Evolutionary conservation across 2,797 vertebrate genomes (phyloP), one percentile per base, ranked within the genome.

Genomic region (Alauda arvensis): DNA sequence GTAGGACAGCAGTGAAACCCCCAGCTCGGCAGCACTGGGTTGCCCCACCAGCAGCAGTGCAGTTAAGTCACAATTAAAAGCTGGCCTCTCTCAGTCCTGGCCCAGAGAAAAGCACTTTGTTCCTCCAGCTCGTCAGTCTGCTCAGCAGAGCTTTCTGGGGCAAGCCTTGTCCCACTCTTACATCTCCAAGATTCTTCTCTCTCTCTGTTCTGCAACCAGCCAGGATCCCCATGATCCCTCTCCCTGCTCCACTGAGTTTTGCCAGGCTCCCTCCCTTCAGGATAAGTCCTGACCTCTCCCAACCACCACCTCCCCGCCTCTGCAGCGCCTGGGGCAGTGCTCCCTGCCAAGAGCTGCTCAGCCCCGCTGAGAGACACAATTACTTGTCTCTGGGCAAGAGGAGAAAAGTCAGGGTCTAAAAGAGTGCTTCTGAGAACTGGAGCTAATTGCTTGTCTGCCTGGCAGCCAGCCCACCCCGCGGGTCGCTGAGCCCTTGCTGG

Each of bases 401-500:
- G 76, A 88, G 86, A 88, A 86, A 82, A 92, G 90, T 92, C 91
- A 89, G 89, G 90, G 55, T 88, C 78, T 86, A 82, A 83, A 90
- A 91, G 89, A 92, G 85, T 10, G 8, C 49, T 93, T 92, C 86
- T 59, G 61, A 91, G 88, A 90, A 83, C 66, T 62, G 84, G 45
- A 92, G 91, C 84, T 92, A 88, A 87, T 87, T 88, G 92, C 86
- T 88, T 62, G 78, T 82, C 86, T 89, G 89, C 79, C 55, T 94
- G 93, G 92, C 77, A 55, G 65, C 51, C 48, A 8, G 46, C 84
- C 84, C 61, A 78, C 42, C 53, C 60, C 0, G 3, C 3, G 12
- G 63, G 40, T 72, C 40, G 1, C 69, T 9, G 77, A 65, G 85
- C 67, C 67, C 80, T 88, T 1, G 5, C 67, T 39, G 78, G 84